Evolutionary conservation across 1,140 invertebrate species (phyloP).

Genomic region (Leptopilina clavipes): DNA sequence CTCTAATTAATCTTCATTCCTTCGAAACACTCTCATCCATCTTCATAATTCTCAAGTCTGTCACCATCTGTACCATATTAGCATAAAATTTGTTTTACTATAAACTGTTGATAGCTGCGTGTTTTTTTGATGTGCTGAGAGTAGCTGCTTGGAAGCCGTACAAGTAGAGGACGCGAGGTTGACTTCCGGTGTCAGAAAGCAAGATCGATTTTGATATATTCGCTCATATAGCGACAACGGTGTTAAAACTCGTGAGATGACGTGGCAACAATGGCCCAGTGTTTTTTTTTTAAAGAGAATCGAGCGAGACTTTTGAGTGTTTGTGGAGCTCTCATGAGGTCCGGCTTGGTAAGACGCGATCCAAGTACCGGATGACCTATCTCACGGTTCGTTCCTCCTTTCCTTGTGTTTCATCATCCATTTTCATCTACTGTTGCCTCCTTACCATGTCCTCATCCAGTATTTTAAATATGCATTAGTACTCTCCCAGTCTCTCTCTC

Average conservation of each 20-base stretch:
- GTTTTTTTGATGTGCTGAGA: slow-evolving; percentile 20
- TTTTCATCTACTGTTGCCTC: slow-evolving; percentile 44
- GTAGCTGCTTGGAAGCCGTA: slow-evolving; percentile 3
- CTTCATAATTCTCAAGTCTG: not conserved
- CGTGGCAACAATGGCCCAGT: slow-evolving; percentile 66
- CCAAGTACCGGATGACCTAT: slow-evolving; percentile 64
- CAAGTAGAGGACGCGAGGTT: slow-evolving; percentile 8
- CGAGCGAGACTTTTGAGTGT: slow-evolving; percentile 67
- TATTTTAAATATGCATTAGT: slow-evolving; percentile 28
- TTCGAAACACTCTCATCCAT: no score
- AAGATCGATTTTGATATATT: slow-evolving; percentile 20
- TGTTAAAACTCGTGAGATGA: slow-evolving; percentile 63
- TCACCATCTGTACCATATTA: not conserved
- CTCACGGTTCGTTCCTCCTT: slow-evolving; percentile 64
- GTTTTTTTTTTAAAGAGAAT: slow-evolving; percentile 64
- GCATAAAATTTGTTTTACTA: not conserved
- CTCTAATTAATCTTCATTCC: slow-evolving; percentile 12
- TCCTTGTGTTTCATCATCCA: slow-evolving; percentile 47
- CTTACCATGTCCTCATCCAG: not conserved
- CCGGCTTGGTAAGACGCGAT: slow-evolving; percentile 56
- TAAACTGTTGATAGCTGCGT: not conserved
- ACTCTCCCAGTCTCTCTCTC: slow-evolving; percentile 36
- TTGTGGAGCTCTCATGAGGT: slow-evolving; percentile 72
- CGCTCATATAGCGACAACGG: slow-evolving; percentile 53
- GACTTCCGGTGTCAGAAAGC: slow-evolving; percentile 16